Conservation (phyloP, 2,888 invertebrate species). For the Cryptosula pallasiana region DNA sequence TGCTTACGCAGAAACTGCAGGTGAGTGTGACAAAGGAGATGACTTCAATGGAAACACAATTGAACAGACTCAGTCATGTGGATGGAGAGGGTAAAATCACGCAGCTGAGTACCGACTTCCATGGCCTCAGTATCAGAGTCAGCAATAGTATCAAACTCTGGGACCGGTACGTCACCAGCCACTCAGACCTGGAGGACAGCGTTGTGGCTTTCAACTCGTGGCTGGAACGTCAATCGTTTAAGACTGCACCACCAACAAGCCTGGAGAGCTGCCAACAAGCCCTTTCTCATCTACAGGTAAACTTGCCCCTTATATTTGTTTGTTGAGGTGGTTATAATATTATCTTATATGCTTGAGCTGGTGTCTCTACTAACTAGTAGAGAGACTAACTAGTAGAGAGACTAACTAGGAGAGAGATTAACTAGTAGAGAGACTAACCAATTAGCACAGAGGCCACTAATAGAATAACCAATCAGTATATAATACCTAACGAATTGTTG, state of each 20-base stretch:
- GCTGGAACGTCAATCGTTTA: constrained; percentile 8
- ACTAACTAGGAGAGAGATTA: too few relatives aligned
- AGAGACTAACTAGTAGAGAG: too few relatives aligned
- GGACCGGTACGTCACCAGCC: background rate
- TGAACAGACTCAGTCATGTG: background rate
- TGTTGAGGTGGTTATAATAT: too few relatives aligned
- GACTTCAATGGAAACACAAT: background rate
- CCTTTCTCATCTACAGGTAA: background rate
- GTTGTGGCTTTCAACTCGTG: background rate
- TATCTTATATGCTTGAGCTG: too few relatives aligned
- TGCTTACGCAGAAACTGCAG: constrained; percentile 4
- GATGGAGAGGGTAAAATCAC: constrained; percentile 12
- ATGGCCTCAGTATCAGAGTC: background rate
- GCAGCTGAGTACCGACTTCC: background rate
- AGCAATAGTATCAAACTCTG: background rate
- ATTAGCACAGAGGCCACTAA: too few relatives aligned
- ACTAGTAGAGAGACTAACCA: too few relatives aligned
- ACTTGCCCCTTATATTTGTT: too few relatives aligned
- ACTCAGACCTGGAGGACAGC: constrained; percentile 1
- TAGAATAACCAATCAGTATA: too few relatives aligned
- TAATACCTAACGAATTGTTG: too few relatives aligned
- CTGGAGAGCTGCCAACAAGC: constrained; percentile 12
- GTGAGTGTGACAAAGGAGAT: background rate
- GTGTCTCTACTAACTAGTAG: too few relatives aligned
- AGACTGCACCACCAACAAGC: constrained; percentile 1